Conservation (phyloP, 2,113 vertebrate species). For the Rafetus swinhoei region DNA sequence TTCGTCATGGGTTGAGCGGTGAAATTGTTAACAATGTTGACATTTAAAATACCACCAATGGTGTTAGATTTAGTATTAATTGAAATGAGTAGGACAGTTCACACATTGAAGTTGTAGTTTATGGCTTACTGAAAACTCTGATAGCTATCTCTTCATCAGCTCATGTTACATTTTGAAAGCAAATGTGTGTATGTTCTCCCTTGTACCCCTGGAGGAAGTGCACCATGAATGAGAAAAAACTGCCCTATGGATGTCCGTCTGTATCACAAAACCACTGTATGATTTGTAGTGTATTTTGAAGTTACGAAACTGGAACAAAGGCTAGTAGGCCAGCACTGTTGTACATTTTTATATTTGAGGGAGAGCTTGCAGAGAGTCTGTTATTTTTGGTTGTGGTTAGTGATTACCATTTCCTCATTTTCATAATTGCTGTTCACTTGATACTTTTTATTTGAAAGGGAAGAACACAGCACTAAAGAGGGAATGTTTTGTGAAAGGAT, state of each 20-base stretch:
- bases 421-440: constrained; percentile 39
- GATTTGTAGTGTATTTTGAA: neutral
- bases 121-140: neutral
- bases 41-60: neutral
- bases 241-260: neutral
- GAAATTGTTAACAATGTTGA: neutral
- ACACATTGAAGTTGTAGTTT: neutral
- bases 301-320: neutral
- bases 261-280: neutral
- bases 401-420: neutral
- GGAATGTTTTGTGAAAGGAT: constrained; percentile 52
- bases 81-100: neutral
- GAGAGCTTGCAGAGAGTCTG: neutral
- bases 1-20: fast-evolving
- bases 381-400: constrained; percentile 18
- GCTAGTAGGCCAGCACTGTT: neutral
- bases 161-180: neutral
- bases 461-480: neutral
- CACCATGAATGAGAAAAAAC: neutral
- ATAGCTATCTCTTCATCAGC: neutral
- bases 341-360: neutral
- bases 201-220: neutral
- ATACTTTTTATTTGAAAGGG: constrained; percentile 12
- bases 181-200: neutral
- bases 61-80: neutral